Evolutionary conservation across 1,140 invertebrate genomes (phyloP), one percentile per base, ranked within the genome.

Genomic region (Drosophila lini): DNA sequence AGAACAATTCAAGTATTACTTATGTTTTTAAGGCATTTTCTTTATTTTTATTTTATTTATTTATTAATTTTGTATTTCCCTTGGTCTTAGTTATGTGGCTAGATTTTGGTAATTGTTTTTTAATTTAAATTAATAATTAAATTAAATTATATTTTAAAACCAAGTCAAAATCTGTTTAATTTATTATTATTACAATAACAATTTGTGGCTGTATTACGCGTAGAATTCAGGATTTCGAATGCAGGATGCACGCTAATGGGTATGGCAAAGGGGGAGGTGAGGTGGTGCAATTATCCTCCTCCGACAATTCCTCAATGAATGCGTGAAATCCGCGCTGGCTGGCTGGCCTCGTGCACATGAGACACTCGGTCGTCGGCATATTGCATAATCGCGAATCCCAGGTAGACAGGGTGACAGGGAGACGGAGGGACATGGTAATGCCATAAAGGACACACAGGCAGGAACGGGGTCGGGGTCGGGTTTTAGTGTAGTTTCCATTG

Each of bases 261-360:
- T 8, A 16, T 9, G n/a, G 50, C 5, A 25, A 31, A 38, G 57
- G 31, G 31, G 6, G 42, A 41, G 45, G 41, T 48, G 45, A n/a
- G 45, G 79, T 77, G 83, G 68, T 88, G 80, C 80, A 88, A 88
- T 88, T 88, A 88, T 83, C 76, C 47, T 68, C 63, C 83, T 83
- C 61, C 60, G 40, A 60, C 78, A 52, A 61, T 80, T 86, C 65
- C 84, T 88, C 84, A 88, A 88, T 88, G 83, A 88, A 88, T 69
- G 76, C 80, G 80, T 83, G 80, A 88, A 83, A 76, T 86, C 58
- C 68, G 65, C 47, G 47, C 71, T 34, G 32, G 42, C 22, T 19
- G 22, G 22, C 34, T 40, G 36, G 36, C 32, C 34, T 32, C 34
- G 34, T 11, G 38, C 45, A 45, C 47, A 61, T 41, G 40, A 59